Evolutionary conservation across 1,140 invertebrate species (phyloP).

Genomic region (Philaenus spumarius): DNA sequence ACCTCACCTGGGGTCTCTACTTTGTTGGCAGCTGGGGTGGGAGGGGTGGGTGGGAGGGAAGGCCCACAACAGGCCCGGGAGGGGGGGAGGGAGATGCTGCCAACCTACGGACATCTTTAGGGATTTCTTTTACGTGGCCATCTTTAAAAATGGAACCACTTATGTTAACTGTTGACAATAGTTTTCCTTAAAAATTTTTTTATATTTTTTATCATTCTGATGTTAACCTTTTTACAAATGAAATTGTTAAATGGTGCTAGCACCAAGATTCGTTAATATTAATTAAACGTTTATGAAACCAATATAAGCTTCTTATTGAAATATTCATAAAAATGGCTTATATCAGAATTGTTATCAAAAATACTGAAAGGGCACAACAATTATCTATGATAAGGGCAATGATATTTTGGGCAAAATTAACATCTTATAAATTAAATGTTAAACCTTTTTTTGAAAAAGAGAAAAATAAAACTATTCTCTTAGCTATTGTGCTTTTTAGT

Average conservation of each 20-base stretch:
- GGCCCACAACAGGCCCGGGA: slow-evolving; percentile 20
- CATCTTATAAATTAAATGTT: neutral
- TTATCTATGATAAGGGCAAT: neutral
- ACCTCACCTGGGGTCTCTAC: slow-evolving; percentile 35
- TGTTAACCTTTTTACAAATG: neutral
- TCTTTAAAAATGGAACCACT: neutral
- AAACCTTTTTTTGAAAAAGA: neutral
- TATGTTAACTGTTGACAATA: neutral
- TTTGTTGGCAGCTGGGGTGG: slow-evolving; percentile 27
- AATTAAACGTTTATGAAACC: no score
- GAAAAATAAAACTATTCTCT: no score
- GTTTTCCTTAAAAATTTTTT: neutral
- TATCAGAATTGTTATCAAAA: neutral
- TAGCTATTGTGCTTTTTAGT: neutral
- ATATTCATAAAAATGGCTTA: neutral
- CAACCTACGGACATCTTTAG: slow-evolving; percentile 27
- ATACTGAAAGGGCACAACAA: neutral
- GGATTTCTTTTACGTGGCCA: slow-evolving; percentile 12
- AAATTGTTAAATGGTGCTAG: neutral
- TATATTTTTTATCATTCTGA: neutral
- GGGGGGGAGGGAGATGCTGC: slow-evolving; percentile 30
- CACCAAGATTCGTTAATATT: no score
- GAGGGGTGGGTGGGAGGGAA: slow-evolving; percentile 36
- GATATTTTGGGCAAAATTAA: slow-evolving; percentile 9
- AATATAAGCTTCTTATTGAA: no score